Conservation (phyloP, 2,888 invertebrate genomes). For the Argyra leucocephala region DNA sequence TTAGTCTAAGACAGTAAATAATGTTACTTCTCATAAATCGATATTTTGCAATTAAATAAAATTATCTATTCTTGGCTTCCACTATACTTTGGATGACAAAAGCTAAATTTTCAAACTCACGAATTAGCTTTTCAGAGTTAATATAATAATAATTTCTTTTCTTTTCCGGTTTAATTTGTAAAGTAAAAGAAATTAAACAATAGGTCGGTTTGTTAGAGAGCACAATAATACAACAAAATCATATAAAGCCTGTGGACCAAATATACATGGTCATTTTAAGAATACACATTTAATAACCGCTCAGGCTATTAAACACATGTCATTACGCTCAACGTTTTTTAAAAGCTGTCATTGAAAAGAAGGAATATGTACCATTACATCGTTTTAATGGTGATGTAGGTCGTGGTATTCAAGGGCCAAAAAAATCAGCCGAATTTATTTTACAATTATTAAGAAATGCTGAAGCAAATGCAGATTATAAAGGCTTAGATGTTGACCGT, state of each 20-base stretch:
- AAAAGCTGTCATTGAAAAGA: constrained; percentile 90
- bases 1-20: too few relatives aligned
- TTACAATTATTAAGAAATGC: constrained; percentile 94
- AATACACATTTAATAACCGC: constrained; percentile 99
- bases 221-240: constrained; percentile 95
- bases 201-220: constrained; percentile 93
- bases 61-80: too few relatives aligned
- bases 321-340: constrained; percentile 87
- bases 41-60: too few relatives aligned
- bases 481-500: constrained; percentile 93
- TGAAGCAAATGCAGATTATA: constrained; percentile 95
- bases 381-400: constrained; percentile 95
- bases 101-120: too few relatives aligned
- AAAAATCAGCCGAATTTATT: constrained; percentile 97
- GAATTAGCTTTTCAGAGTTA: too few relatives aligned
- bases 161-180: constrained; percentile 44
- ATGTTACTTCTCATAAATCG: too few relatives aligned
- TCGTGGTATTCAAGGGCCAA: constrained; percentile 97
- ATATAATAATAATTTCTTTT: too few relatives aligned
- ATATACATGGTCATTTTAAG: constrained; percentile 98
- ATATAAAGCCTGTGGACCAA: constrained; percentile 96
- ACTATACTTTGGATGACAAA: too few relatives aligned
- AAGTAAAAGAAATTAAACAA: constrained; percentile 46
- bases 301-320: constrained; percentile 89
- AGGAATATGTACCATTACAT: constrained; percentile 97